Evolutionary conservation across 2,113 vertebrate species (phyloP), one percentile per base, ranked within the genome.

Genomic region (Nothoprocta pentlandii): DNA sequence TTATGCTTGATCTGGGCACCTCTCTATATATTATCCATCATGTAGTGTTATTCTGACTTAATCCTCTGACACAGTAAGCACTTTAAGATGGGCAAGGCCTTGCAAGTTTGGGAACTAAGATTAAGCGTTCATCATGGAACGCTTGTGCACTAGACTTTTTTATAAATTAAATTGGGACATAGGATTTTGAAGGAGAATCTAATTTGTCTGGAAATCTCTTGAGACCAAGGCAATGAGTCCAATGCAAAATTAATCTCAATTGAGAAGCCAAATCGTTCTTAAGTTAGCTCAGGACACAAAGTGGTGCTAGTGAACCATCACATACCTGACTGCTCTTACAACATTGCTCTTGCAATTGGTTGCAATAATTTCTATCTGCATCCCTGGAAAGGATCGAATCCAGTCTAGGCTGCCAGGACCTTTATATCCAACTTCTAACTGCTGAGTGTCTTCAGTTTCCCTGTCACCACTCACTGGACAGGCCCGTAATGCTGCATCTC

Each of bases 281-380:
- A 96, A 83, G 68, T 83, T 64, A 95, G 1, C 16, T 89, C 25
- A 92, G 84, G 79, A 79, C 63, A 85, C 54, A 74, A 34, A 83
- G 20, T 47, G 47, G 32, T 89, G 12, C 32, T 73, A 39, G 32
- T 16, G 34, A 71, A 89, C 39, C 12, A 80, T 3, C 11, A 13
- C 17, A 16, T 36, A 20, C n/a, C 66, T 54, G 28, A 91, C 10
- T 19, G 39, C 34, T 76, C 42, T 49, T 49, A 49, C 21, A 49
- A 49, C 21, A 49, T 11, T 49, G 21, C 49, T 11, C 49, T 49
- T 49, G 49, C 49, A 23, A 49, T 49, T 4, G 34, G 26, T 15
- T 17, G 22, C 11, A 79, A 3, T 30, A 51, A 61, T 76, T 81
- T 49, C 59, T 58, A 9, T 36, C 32, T 88, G 14, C 21, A 5